A percentile compares a stretch with the other conserved stretches of the same genome.
Conservation (phyloP, 2,113 vertebrate species). For the Triplophysa dalaica region DNA sequence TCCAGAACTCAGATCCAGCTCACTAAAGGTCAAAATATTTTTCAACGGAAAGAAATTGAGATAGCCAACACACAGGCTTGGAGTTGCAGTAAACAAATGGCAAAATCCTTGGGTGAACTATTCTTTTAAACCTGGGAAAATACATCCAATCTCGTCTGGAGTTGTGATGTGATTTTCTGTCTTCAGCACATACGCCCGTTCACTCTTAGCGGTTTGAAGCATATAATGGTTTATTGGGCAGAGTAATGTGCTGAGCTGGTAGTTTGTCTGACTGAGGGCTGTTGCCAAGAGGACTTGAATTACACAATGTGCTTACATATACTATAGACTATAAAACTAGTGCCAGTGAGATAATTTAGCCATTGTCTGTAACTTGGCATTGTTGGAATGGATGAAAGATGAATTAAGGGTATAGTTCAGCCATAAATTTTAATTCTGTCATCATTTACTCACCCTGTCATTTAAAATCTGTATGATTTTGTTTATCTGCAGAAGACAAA, state of each 20-base stretch:
- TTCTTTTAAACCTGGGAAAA: constrained; percentile 21
- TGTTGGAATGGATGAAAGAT: background rate
- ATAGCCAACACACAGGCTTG: no score
- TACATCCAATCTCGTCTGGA: background rate
- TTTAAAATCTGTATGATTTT: no score
- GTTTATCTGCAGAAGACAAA: no score
- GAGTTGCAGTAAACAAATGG: background rate
- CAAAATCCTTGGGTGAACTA: background rate
- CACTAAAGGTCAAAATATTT: background rate
- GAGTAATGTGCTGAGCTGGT: constrained; percentile 58
- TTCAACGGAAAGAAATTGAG: no score
- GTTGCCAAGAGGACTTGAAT: constrained; percentile 47
- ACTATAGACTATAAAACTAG: constrained; percentile 4
- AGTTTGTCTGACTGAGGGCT: constrained; percentile 48
- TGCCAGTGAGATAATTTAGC: background rate
- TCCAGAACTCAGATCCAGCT: background rate
- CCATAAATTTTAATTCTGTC: no score
- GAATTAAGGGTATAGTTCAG: no score
- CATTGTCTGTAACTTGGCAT: constrained; percentile 6
- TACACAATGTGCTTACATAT: constrained; percentile 49
- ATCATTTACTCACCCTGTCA: no score
- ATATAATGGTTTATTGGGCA: constrained; percentile 45
- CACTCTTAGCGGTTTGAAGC: constrained; percentile 48
- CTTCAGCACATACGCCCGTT: constrained; percentile 12
- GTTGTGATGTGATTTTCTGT: constrained; percentile 24